Evolutionary conservation across 2,888 invertebrate genomes (phyloP), one percentile per base, ranked within the genome.

Genomic region (Brachynemurus nebulosus): DNA sequence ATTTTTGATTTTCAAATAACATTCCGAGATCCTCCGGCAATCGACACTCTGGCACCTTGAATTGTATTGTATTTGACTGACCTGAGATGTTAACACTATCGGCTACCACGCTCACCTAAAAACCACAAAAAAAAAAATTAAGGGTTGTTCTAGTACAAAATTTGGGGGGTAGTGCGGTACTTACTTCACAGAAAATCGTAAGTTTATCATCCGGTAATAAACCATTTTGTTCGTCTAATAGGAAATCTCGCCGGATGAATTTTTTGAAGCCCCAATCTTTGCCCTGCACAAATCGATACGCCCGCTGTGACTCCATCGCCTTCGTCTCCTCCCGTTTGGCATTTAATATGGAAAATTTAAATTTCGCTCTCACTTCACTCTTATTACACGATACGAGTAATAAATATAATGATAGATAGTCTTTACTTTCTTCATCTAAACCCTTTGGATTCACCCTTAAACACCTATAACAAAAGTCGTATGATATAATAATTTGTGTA

Each of bases 221-320:
- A 55, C 98, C 98, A 65, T 98, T 99, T 48, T 92, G 90, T 72
- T 98, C 98, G 66, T 98, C 98, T 65, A 98, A 72, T 51, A 99
- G 76, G 69, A 98, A 98, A 70, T 99, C 98, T 69, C 98, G 78
- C 61, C 97, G 78, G 54, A 98, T 98, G 66, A 98, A 98, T 68
- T 98, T 99, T 71, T 99, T 99, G 74, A 98, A 98, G 47, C 98
- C 98, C 98, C 98, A 98, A 74, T 98, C 98, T 71, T 99, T 98
- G 57, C 98, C 98, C 72, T 98, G 97, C 50, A 98, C 97, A 70
- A 98, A 98, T 73, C 97, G 81, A 70, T 98, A 98, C 52, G 98
- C 98, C 64, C 98, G 70, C 63, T 81, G 81, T 65, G 81, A 81
- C 65, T 96, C 98, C 97, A 98, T 98, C 57, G 97, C 97, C 76